Evolutionary conservation across 2,113 vertebrate species (phyloP), one percentile per base, ranked within the genome.

Genomic region (Dromaius novaehollandiae): DNA sequence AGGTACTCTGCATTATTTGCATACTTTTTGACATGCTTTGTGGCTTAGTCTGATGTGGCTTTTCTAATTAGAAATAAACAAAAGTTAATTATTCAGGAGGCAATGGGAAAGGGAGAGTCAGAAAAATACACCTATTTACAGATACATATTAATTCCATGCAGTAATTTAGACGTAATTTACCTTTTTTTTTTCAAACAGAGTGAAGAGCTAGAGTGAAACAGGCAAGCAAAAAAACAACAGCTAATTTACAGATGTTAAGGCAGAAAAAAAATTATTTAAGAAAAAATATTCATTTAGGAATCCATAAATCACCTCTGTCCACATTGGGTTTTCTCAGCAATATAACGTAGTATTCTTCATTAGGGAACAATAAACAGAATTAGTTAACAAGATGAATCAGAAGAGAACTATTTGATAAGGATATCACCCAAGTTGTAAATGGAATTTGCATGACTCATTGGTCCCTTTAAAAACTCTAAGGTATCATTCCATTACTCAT

Each of bases 1-100:
- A 71, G 84, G 89, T 70, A 89, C 42, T 74, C 63, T 63, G 50
- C 79, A 50, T 86, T 95, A 97, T 95, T 94, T 85, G 51, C 84
- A 82, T 48, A 93, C 44, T 94, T 91, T 86, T 89, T 96, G 92
- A 82, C 73, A 91, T 92, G 94, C 89, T 97, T 87, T 80, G 92
- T 86, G 84, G 77, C 74, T 96, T 92, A 89, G 79, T 88, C 78
- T 96, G 93, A 95, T 93, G 85, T 87, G 87, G 76, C 64, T 95
- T 95, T 94, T 90, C 73, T 83, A 86, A 90, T 93, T 89, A 96
- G 74, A 86, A 96, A 96, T 95, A 95, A 89, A 90, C 76, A 90
- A 24, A 91, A 90, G 25, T 91, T 97, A 95, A 96, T 93, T 56
- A 84, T 87, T 97, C n/a, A 92, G 82, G 44, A 94, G 86, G 48